Percentiles rank a stretch among this genome's conserved stretches.
Evolutionary conservation across 2,888 invertebrate genomes (phyloP).

Genomic region (Lycia hirtaria): DNA sequence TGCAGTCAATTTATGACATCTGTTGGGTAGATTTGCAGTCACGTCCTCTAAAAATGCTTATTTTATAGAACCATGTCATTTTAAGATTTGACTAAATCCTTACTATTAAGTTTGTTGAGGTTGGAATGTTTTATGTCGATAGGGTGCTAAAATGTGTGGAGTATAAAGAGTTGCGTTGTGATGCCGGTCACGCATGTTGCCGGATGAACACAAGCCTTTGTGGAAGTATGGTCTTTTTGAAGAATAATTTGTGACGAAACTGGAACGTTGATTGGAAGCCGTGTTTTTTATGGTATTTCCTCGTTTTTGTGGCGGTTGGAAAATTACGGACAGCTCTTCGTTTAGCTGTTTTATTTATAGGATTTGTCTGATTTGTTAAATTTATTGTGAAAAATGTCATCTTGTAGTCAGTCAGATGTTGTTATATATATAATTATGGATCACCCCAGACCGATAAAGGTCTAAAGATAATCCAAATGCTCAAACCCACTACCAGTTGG

Average conservation of each 20-base stretch:
- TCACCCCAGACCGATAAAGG: too few relatives aligned
- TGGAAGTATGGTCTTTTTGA: conserved; percentile 14
- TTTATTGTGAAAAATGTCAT: too few relatives aligned
- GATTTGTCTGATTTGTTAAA: too few relatives aligned
- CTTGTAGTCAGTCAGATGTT: too few relatives aligned
- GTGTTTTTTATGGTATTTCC: conserved; percentile 3
- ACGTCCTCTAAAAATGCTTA: not conserved
- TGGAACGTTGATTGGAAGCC: conserved; percentile 14
- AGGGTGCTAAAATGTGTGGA: not conserved
- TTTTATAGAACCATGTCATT: not conserved
- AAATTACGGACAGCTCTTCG: not conserved
- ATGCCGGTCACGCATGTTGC: conserved; percentile 18
- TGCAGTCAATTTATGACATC: conserved; percentile 7
- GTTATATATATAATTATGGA: too few relatives aligned
- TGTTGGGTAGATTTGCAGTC: not conserved
- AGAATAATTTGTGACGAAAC: conserved; percentile 17
- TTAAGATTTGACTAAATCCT: not conserved
- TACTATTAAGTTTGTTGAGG: not conserved
- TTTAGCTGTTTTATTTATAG: too few relatives aligned
- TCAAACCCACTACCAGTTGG: too few relatives aligned
- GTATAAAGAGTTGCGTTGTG: conserved; percentile 1
- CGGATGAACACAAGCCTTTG: conserved; percentile 22
- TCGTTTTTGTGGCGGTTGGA: not conserved
- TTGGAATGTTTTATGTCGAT: conserved; percentile 3
- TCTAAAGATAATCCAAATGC: too few relatives aligned